Evolutionary conservation across 2,113 vertebrate species (phyloP).

Genomic region (Phodopus roborovskii): DNA sequence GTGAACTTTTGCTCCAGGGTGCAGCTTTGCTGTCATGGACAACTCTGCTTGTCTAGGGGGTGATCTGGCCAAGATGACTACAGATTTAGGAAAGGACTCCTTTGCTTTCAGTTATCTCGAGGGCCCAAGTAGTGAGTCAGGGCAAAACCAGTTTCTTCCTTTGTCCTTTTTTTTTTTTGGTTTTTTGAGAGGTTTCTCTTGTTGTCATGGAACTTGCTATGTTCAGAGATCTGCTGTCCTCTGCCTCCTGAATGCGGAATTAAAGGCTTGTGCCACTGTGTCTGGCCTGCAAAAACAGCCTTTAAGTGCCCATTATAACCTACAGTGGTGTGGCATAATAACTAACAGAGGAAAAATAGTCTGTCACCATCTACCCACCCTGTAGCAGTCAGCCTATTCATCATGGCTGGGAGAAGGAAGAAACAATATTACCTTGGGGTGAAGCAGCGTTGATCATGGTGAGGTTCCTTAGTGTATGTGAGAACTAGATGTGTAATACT

Average conservation of each 20-base stretch:
- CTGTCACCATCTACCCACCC: neutral
- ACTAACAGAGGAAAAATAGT: neutral
- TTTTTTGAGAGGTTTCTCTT: too few relatives aligned
- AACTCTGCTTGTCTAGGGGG: neutral
- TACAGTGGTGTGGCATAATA: neutral
- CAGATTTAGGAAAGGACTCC: neutral
- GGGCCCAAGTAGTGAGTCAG: neutral
- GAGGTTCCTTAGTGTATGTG: neutral
- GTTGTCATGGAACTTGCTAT: neutral
- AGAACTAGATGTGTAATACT: neutral
- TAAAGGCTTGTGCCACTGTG: neutral
- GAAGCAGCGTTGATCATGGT: neutral
- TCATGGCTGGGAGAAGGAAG: neutral
- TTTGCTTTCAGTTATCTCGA: neutral
- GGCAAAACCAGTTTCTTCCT: neutral
- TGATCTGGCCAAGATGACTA: neutral
- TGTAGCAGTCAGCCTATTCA: neutral
- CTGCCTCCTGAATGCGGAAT: neutral
- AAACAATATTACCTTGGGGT: neutral
- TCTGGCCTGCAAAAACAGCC: neutral
- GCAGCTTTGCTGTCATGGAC: neutral
- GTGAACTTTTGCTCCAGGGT: neutral
- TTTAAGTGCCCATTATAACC: neutral
- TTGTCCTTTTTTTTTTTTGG: too few relatives aligned
- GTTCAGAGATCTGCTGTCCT: neutral